phyloP scores from a whole-genome alignment of 2,797 vertebrate genomes.

The Thalassophryne amazonica region DNA sequence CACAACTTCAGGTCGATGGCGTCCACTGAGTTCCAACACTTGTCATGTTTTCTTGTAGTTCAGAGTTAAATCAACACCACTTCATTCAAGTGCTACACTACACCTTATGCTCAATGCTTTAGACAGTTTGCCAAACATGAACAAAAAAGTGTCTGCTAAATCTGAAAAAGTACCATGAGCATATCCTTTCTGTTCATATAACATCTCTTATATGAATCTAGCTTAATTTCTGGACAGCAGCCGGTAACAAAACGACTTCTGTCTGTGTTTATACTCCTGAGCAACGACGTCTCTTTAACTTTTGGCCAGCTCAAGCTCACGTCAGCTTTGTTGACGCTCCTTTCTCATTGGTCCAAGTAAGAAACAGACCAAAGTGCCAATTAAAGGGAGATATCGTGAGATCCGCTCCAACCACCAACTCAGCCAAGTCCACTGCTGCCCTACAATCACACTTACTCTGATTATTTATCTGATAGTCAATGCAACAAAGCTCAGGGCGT shows the following conservation, averaged over 20 bases:
- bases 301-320: constrained; percentile 55
- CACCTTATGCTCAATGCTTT: constrained; percentile 45
- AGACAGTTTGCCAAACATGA: constrained; percentile 31
- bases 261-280: constrained; percentile 33
- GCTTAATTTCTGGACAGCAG: constrained; percentile 62
- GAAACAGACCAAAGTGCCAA: constrained; percentile 53
- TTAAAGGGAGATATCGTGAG: constrained; percentile 33
- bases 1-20: too few relatives aligned
- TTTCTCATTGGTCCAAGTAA: constrained; percentile 36
- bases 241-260: constrained; percentile 43
- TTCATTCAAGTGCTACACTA: constrained; percentile 78
- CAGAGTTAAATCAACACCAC: constrained; percentile 29
- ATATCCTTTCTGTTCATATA: constrained; percentile 39
- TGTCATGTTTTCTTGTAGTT: constrained; percentile 3
- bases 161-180: constrained; percentile 63
- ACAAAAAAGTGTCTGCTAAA: constrained; percentile 16
- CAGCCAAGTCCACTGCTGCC: constrained; percentile 15
- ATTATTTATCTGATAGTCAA: constrained; percentile 27
- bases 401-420: constrained; percentile 33
- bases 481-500: constrained; percentile 8
- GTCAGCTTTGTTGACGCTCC: constrained; percentile 14
- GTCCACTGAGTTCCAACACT: neutral
- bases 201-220: constrained; percentile 56
- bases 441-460: constrained; percentile 15
- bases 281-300: constrained; percentile 18